Evolutionary conservation across 1,140 invertebrate species (phyloP).

Genomic region (Calycopis cecrops): DNA sequence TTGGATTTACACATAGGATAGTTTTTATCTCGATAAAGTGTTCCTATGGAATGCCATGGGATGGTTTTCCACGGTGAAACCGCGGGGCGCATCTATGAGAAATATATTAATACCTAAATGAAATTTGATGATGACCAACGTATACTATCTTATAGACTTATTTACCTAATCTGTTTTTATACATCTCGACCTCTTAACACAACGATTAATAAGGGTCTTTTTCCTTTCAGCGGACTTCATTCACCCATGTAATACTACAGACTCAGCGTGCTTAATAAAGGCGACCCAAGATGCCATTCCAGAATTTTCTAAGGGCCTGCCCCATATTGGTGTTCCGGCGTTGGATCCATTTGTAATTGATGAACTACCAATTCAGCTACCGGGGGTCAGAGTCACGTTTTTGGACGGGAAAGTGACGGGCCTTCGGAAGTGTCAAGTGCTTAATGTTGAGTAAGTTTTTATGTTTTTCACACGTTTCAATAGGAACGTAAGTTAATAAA

Average conservation of each 20-base stretch:
- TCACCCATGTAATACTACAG: slow-evolving; percentile 58
- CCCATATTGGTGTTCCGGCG: slow-evolving; percentile 50
- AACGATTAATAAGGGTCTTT: not conserved
- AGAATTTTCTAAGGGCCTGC: slow-evolving; percentile 58
- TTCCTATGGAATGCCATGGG: no score
- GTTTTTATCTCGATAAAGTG: no score
- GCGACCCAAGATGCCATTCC: slow-evolving; percentile 60
- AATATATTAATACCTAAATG: no score
- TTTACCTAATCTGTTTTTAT: no score
- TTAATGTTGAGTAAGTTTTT: slow-evolving; percentile 62
- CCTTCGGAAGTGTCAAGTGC: slow-evolving; percentile 54
- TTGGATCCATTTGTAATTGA: slow-evolving; percentile 63
- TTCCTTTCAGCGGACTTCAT: slow-evolving; percentile 55
- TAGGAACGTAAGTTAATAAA: no score
- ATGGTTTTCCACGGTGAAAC: no score
- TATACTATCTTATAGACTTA: no score
- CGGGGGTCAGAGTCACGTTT: slow-evolving; percentile 64
- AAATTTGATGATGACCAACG: no score
- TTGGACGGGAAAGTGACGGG: slow-evolving; percentile 61
- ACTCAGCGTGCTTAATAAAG: slow-evolving; percentile 52
- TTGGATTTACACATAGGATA: no score
- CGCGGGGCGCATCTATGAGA: no score
- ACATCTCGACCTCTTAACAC: no score
- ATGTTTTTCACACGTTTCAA: not conserved
- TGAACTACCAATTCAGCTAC: slow-evolving; percentile 59